A percentile compares a stretch with the other conserved stretches of the same genome.
Conservation (phyloP, 1,140 invertebrate genomes). For the Pseudomyrmex concolor region DNA sequence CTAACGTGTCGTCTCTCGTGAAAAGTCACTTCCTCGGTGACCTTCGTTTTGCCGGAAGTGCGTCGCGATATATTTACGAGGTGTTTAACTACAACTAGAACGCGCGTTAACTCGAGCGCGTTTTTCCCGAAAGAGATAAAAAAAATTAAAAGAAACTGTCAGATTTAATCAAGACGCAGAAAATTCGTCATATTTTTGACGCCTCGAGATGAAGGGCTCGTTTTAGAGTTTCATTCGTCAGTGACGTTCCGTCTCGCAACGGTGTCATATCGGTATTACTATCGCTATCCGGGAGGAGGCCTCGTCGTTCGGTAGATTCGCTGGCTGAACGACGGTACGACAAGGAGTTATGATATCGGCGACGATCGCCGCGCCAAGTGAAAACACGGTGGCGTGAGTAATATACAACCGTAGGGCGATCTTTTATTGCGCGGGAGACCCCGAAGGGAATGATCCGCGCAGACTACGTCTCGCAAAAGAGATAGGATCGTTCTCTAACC, state of each 20-base stretch:
- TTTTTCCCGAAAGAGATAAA: not conserved
- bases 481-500: conserved; percentile 81
- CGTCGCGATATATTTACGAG: conserved; percentile 37
- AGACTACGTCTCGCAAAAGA: conserved; percentile 69
- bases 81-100: conserved; percentile 16
- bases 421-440: conserved; percentile 81
- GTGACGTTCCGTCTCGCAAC: conserved; percentile 65
- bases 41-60: conserved; percentile 60
- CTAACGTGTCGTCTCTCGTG: conserved; percentile 18
- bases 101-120: not conserved
- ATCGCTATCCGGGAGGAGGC: conserved; percentile 75
- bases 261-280: conserved; percentile 78
- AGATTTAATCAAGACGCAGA: not conserved
- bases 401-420: conserved; percentile 84
- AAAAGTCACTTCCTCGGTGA: conserved; percentile 55
- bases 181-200: conserved; percentile 39
- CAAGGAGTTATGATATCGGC: conserved; percentile 85
- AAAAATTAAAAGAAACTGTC: no score
- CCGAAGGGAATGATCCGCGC: conserved; percentile 82
- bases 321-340: conserved; percentile 82
- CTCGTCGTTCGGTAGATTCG: conserved; percentile 78
- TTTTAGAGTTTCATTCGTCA: conserved; percentile 50
- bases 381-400: conserved; percentile 85
- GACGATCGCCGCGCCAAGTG: conserved; percentile 84
- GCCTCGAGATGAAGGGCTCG: conserved; percentile 26